Evolutionary conservation across 92 coral and sea anemone genomes (phyloP).

Genomic region (Isaurus tuberculatus): DNA sequence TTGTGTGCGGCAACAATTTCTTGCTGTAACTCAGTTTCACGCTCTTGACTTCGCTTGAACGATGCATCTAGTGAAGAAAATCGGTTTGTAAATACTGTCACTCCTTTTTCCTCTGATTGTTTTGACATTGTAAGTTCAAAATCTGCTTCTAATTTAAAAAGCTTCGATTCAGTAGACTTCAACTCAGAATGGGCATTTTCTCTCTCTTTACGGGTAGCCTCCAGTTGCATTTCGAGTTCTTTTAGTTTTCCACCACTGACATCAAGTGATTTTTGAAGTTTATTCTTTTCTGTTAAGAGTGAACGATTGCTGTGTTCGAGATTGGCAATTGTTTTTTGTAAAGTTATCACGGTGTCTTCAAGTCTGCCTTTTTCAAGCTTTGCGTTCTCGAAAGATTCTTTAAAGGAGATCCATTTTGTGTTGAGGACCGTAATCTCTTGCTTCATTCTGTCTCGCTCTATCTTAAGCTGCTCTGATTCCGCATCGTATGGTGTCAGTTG

Average conservation of each 20-base stretch:
- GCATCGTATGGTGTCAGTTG: slow-evolving; percentile 37
- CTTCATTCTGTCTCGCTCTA: slow-evolving; percentile 49
- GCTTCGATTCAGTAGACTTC: slow-evolving; percentile 22
- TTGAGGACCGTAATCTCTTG: slow-evolving; percentile 42
- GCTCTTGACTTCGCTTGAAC: slow-evolving; percentile 60
- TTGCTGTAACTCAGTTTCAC: slow-evolving; percentile 48
- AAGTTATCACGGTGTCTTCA: slow-evolving; percentile 45
- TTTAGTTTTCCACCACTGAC: slow-evolving; percentile 10
- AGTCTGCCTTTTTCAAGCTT: slow-evolving; percentile 46
- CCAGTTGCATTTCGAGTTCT: slow-evolving; percentile 27
- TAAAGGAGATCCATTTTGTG: slow-evolving; percentile 45
- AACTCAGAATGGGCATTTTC: slow-evolving; percentile 30
- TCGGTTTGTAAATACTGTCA: slow-evolving; percentile 23
- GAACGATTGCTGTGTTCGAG: slow-evolving; percentile 49
- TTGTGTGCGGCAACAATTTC: slow-evolving; percentile 54
- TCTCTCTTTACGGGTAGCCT: slow-evolving; percentile 27
- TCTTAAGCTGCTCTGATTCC: slow-evolving; percentile 41
- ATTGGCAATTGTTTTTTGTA: slow-evolving; percentile 37
- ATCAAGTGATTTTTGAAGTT: slow-evolving; percentile 29
- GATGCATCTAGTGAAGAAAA: slow-evolving; percentile 55
- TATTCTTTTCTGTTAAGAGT: slow-evolving; percentile 49
- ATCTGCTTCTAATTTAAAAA: slow-evolving; percentile 42
- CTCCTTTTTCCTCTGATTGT: slow-evolving; percentile 39
- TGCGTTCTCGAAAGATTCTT: slow-evolving; percentile 48
- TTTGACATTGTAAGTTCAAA: slow-evolving; percentile 32